These are phyloP conservation scores for Urocynchramus pylzowi DNA, from an alignment of 2,113 vertebrate species.

Conservation along the genomic window DNA sequence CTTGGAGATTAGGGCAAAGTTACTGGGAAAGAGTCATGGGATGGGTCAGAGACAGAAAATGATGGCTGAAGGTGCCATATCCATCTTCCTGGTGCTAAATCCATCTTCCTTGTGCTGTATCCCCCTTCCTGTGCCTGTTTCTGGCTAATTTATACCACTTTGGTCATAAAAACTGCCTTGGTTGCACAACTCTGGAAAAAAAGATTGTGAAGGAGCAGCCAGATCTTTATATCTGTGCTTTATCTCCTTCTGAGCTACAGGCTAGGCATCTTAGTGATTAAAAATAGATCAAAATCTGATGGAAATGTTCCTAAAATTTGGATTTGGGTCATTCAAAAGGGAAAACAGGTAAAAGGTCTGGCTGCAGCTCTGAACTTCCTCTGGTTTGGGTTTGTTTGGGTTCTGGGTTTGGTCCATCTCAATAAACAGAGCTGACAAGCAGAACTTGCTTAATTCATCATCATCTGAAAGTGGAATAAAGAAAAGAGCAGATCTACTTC, in stretches of 20 bases:
- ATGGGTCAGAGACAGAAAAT: neutral
- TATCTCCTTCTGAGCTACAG: neutral
- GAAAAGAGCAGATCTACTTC: neutral
- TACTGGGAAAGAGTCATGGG: neutral
- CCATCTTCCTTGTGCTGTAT: neutral
- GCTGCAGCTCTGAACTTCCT: neutral
- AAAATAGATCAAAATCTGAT: neutral
- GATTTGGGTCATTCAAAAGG: neutral
- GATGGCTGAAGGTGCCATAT: neutral
- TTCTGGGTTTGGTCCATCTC: neutral
- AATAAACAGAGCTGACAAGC: slow-evolving; percentile 23
- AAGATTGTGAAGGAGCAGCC: neutral
- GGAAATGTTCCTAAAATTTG: neutral
- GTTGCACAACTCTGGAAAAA: neutral
- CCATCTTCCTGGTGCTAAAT: neutral
- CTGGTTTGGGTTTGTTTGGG: neutral
- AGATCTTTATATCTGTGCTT: neutral
- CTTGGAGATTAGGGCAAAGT: neutral
- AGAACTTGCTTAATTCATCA: slow-evolving; percentile 4
- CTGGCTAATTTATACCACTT: neutral
- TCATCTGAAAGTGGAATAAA: neutral
- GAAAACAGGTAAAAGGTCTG: neutral
- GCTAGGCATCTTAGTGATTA: neutral
- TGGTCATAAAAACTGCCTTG: neutral
- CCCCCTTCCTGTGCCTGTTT: neutral